Conservation (phyloP, 2,888 invertebrate genomes). For the Drosophila mimetica region DNA sequence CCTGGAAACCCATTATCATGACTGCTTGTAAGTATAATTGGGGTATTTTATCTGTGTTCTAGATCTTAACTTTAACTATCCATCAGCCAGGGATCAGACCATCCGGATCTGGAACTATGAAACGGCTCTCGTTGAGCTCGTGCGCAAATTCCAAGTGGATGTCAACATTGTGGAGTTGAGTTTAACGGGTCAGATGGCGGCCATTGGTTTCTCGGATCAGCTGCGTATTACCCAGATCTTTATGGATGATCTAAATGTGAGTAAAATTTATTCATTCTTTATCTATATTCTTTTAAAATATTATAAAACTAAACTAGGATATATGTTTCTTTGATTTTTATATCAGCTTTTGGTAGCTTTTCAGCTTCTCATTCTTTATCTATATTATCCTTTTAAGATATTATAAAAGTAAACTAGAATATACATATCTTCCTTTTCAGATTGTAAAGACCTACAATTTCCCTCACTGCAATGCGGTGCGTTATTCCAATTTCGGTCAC, state of each 20-base stretch:
- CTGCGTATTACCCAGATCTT: slow-evolving; percentile 94
- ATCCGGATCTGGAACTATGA: slow-evolving; percentile 97
- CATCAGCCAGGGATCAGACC: slow-evolving; percentile 89
- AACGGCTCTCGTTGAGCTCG: slow-evolving; percentile 90
- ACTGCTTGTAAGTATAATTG: slow-evolving; percentile 86
- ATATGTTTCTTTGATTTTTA: no score
- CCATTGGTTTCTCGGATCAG: slow-evolving; percentile 96
- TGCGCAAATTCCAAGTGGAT: slow-evolving; percentile 92
- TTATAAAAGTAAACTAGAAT: no score
- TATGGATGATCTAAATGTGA: slow-evolving; percentile 91
- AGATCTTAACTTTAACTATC: neutral
- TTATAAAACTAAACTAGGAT: no score
- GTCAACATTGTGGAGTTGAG: slow-evolving; percentile 89
- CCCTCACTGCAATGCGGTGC: slow-evolving; percentile 90
- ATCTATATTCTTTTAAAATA: no score
- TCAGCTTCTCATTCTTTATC: no score
- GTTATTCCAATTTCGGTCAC: slow-evolving; percentile 94
- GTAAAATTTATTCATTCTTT: slow-evolving; percentile 14
- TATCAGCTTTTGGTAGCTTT: no score
- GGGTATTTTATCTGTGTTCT: fast-evolving
- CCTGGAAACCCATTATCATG: slow-evolving; percentile 95
- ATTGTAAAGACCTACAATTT: slow-evolving; percentile 84
- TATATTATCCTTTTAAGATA: no score
- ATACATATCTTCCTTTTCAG: slow-evolving; percentile 54
- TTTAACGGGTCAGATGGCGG: slow-evolving; percentile 92